Evolutionary conservation across 1,140 invertebrate species (phyloP), one percentile per base, ranked within the genome.

Genomic region (Ruditapes philippinarum): DNA sequence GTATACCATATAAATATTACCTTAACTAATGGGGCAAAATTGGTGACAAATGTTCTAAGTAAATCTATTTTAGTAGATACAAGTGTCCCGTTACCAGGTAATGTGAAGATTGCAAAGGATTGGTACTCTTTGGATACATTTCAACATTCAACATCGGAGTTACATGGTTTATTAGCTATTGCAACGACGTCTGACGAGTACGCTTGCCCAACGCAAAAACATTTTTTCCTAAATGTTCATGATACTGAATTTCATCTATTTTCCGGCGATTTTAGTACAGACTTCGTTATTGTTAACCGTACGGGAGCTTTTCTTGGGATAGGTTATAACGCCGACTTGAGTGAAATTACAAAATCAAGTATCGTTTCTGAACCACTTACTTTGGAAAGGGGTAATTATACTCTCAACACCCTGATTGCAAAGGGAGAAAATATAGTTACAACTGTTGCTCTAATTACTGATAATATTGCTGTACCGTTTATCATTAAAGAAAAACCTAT

Each of bases 251-350:
- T 83, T 60, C 19, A 3, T 7, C 19, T 19, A 31, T 25, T 68
- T 45, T 49, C 60, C 3, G 38, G 28, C 28, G 38, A 83, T 31
- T 83, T 83, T 62, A 68, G 62, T 45, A 65, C 57, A 31, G 80
- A 83, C 12, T 83, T 62, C 49, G 25, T 83, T 14, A 38, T 45
- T 12, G 62, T 83, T 0, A 83, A 83, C 40, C 22, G 22, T 12
- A 42, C 54, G 9, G 80, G 80, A 22, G 80, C 80, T 42, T 83
- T 42, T 31, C 36, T 83, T 25, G 80, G 80, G 11, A 83, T 83
- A 5, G 80, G 80, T 31, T 83, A 83, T 31, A 83, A 68, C 70
- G 57, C 80, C 19, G 80, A 83, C 38, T n/a, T 83, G 25, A 68
- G 60, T 42, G 42, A 28, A 19, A 68, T 83, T 0, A 49, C 36